phyloP scores from a whole-genome alignment of 35 echinoderm and acorn worm species.

The Stichopus chloronotus region DNA sequence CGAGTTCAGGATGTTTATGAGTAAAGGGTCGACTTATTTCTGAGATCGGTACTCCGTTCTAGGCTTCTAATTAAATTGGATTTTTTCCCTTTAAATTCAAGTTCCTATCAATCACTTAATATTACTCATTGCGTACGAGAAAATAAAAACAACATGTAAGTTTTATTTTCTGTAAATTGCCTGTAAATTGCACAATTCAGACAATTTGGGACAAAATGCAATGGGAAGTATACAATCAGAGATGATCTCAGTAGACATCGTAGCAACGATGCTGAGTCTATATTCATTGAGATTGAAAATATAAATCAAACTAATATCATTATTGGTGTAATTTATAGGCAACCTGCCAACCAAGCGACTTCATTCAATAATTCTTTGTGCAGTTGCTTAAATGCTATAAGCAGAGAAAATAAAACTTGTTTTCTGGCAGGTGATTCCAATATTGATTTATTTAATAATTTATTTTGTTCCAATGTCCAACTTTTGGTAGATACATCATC shows the following conservation, averaged over 20 bases:
- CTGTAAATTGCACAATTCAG: neutral
- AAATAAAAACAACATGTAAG: no score
- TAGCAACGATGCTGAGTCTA: neutral
- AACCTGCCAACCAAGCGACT: neutral
- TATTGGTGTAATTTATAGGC: slow-evolving; percentile 28
- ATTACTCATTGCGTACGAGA: no score
- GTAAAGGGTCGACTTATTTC: no score
- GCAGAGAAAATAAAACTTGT: neutral
- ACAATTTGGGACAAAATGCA: neutral
- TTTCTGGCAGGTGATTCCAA: neutral
- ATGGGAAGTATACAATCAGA: neutral
- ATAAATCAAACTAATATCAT: slow-evolving; percentile 6
- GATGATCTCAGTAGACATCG: neutral
- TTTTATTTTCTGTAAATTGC: neutral
- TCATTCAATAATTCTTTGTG: slow-evolving; percentile 3
- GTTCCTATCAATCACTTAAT: no score
- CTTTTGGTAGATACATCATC: neutral
- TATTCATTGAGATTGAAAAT: slow-evolving; percentile 18
- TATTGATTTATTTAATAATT: neutral
- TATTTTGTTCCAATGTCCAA: neutral
- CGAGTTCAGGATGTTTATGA: no score
- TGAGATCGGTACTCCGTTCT: no score
- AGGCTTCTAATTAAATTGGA: no score
- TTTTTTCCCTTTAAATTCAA: no score
- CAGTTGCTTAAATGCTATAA: neutral